phyloP scores from a whole-genome alignment of 2,797 vertebrate genomes.

The Spondyliosoma cantharus region DNA sequence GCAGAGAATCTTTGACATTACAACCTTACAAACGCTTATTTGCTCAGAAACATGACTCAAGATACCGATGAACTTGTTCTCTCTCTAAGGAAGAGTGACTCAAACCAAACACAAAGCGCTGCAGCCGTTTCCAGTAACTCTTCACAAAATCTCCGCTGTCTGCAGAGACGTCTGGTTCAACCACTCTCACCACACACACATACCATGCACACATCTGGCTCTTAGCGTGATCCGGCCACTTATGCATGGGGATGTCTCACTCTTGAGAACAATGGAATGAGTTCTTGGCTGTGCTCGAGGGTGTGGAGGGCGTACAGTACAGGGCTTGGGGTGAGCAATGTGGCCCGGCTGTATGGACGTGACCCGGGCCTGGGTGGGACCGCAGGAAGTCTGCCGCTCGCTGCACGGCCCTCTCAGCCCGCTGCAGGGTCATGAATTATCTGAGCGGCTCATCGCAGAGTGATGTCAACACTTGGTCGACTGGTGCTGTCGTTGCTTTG shows the following conservation, averaged over 20 bases:
- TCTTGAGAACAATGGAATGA: conserved; percentile 79
- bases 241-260: conserved; percentile 60
- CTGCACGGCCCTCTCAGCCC: conserved; percentile 29
- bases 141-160: not conserved
- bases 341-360: conserved; percentile 64
- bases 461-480: conserved; percentile 57
- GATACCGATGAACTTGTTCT: not conserved
- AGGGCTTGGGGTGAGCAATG: conserved; percentile 63
- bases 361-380: conserved; percentile 75
- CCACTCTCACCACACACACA: not conserved
- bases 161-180: not conserved
- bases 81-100: not conserved
- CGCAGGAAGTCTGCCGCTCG: conserved; percentile 63
- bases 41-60: not conserved
- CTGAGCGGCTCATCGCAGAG: conserved; percentile 28
- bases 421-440: conserved; percentile 54
- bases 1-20: not conserved
- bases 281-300: conserved; percentile 58
- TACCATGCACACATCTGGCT: conserved; percentile 45
- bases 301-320: conserved; percentile 60
- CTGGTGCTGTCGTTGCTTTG: not conserved
- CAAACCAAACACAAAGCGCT: conserved; percentile 13
- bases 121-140: conserved; percentile 30
- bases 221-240: conserved; percentile 40
- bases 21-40: not conserved